Base-by-base conservation (phyloP, 2,797 vertebrate species). In the Nyctibius grandis region DNA sequence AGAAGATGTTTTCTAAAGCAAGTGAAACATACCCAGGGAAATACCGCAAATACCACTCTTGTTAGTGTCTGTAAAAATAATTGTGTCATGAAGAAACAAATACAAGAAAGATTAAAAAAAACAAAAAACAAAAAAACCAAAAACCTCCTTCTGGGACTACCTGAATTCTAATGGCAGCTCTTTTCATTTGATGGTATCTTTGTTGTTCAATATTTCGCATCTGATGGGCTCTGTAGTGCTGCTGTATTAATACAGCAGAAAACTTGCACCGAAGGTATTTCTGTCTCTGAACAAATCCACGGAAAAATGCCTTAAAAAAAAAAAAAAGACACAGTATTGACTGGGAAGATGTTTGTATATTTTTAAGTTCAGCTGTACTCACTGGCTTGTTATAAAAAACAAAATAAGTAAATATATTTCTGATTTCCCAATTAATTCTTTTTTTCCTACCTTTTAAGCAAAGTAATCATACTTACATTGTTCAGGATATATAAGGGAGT, bases 111-210 rank as follows among this genome's bases (percentile, higher is more conserved):
- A 82, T 15, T 18, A 5, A 64, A 88, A 34, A 40, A 44, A 54
- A 1, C 6, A 45, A 44, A 23, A 8, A 36, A 12, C 4, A 13
- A 17, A 45, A 45, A 11, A 48, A 2, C 11, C 6, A 34, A 47
- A 83, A 48, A 8, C 0, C 12, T 31, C 31, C 34, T 33, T 56
- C 5, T 33, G 9, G 5, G 10, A 48, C 54, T 93, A 98, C 98
- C 97, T 98, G 98, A 90, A 98, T 91, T 38, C 69, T 69, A 95
- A 97, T 28, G 42, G 95, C 95, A 77, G 97, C 96, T 21, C 29
- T 91, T 80, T 64, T 89, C 31, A 83, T 85, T 70, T 85, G 75
- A 45, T 22, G 44, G 33, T 85, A 93, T 34, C 76, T 93, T 54
- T 64, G 78, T 10, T 85, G 96, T 51, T 98, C 97, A 51, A 11